phyloP scores from a whole-genome alignment of 2,797 vertebrate species.

The Anisognathus igniventris region DNA sequence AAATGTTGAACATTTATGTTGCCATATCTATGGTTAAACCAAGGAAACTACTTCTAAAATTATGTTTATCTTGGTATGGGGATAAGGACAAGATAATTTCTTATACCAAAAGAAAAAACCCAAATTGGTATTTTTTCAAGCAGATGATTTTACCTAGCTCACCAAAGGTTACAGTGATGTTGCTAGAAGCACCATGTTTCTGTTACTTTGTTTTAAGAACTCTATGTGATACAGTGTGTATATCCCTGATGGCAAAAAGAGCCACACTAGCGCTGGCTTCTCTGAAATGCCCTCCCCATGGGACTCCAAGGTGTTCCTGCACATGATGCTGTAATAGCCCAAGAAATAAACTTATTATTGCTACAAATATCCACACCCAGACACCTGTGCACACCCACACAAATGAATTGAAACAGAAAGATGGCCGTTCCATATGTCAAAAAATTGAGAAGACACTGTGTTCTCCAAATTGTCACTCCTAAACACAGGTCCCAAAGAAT shows the following conservation, averaged over 20 bases:
- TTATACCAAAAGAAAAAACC: neutral
- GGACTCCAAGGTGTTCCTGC: neutral
- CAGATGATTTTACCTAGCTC: neutral
- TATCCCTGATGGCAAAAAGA: neutral
- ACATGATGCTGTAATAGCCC: neutral
- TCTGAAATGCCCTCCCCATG: neutral
- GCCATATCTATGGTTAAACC: neutral
- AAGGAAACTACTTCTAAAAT: neutral
- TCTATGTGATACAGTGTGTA: fast-evolving
- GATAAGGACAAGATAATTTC: neutral
- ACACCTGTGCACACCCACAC: neutral
- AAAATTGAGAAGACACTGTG: neutral
- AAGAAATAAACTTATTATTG: neutral
- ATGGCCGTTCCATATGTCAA: neutral
- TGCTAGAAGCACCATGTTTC: neutral
- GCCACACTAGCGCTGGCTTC: fast-evolving
- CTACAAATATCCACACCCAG: neutral
- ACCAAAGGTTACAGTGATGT: neutral
- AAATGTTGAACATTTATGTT: neutral
- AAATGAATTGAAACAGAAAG: neutral
- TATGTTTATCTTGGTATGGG: neutral
- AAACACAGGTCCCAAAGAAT: neutral
- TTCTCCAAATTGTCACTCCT: neutral
- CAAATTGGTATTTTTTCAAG: neutral
- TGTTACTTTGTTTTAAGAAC: neutral